Conservation (phyloP, 2,797 vertebrate species). For the Varecia variegata region DNA sequence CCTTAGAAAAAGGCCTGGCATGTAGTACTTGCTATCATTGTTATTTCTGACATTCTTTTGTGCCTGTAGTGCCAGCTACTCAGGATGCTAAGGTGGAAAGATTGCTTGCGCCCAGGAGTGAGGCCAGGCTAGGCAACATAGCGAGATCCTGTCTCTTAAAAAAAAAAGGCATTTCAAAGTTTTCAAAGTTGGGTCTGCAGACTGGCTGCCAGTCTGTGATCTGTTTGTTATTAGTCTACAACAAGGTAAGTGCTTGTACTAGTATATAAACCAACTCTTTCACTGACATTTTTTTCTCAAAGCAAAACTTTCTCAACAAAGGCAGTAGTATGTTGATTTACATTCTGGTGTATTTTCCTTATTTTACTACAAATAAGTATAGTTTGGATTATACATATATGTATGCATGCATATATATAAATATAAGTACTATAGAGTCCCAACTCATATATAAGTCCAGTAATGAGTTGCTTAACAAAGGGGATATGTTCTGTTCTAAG, state of each 20-base stretch:
- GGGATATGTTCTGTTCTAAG: background rate
- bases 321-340: background rate
- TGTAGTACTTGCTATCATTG: background rate
- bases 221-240: background rate
- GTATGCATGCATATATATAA: background rate
- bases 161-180: background rate
- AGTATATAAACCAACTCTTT: constrained; percentile 12
- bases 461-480: background rate
- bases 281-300: background rate
- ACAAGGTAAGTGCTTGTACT: background rate
- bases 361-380: background rate
- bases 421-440: background rate
- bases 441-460: background rate
- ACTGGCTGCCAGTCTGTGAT: too few relatives aligned
- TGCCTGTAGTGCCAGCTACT: background rate
- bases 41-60: background rate
- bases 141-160: background rate
- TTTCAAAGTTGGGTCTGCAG: too few relatives aligned
- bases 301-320: constrained; percentile 12
- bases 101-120: background rate
- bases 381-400: background rate
- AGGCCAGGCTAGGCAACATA: background rate
- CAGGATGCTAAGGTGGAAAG: background rate
- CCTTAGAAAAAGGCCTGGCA: background rate
- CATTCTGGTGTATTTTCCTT: background rate